Evolutionary conservation across 2,888 invertebrate genomes (phyloP), one percentile per base, ranked within the genome.

Genomic region (Micropterix aruncella): DNA sequence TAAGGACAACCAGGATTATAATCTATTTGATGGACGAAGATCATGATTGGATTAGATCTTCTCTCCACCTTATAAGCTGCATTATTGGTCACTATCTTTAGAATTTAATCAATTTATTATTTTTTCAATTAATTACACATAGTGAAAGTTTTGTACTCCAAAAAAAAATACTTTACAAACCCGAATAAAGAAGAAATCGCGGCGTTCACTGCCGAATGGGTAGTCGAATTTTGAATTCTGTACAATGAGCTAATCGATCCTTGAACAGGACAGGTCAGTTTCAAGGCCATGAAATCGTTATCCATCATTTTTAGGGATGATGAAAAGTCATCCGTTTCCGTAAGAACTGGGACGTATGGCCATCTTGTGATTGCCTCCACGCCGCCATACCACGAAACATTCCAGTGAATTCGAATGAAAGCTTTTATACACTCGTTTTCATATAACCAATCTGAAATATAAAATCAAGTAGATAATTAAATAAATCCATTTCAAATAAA

Each of bases 191-290:
- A 60, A 51, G 70, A 63, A 7, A 83, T 56, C 1, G 75, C 70
- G 36, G 73, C 70, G 15, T 60, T 60, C 2, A 81, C 79, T 48
- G 68, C 66, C 45, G 59, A 60, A 53, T 82, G 81, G 1, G 74
- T 67, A 0, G 77, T 77, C 1, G 79, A 79, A 56, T 79, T 80
- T 55, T 82, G 78, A 43, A 83, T 63, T 17, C 66, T 66, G 27
- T 70, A 60, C 40, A 83, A 57, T 44, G 74, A 72, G 41, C 65
- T 67, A 2, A 70, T 61, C 38, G 74, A 67, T 37, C 70, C 69
- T 56, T 66, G 68, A 41, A 67, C 54, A 0, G 77, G 63, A 42
- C 71, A 75, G 3, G 77, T 72, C 1, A 64, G 62, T 51, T 70
- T 70, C 19, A 81, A 55, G 7, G 62, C 55, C 1, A 59, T 55